Base-by-base conservation (phyloP, 64 coral and sea anemone species). In the Montipora sp. region DNA sequence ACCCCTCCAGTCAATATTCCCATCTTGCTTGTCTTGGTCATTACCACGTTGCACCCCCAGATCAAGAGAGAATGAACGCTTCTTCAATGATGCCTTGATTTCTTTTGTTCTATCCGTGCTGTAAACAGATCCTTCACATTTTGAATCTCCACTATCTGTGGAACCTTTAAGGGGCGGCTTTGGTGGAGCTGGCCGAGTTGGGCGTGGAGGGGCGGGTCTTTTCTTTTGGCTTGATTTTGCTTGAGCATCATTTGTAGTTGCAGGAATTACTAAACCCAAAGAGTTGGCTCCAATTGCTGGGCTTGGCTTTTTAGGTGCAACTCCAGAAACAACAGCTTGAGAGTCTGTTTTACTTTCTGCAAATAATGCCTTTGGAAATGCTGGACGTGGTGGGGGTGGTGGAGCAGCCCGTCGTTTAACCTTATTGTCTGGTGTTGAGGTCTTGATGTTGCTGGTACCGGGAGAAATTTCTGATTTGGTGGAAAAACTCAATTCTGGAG, bases 211-310 rank as follows among this genome's bases (percentile, higher is more conserved):
- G 15, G 82, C 82, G 49, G 82, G 82, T 9, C 82, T 48, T 71
- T 71, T 85, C 82, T 85, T 85, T 13, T 85, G 61, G 50, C 82
- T 71, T 47, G 82, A 44, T 16, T 85, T 85, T 7, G 71, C 20
- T 3, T 85, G 68, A 20, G 15, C 45, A 7, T 71, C 82, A 47
- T 1, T 49, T 72, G 18, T 44, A 18, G 61, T 0, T 11, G 82
- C 20, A 23, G 68, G 18, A 9, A 71, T 66, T 12, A 8, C 10
- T 66, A 4, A 14, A 66, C 12, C 61, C 0, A 7, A 7, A 15
- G 59, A 6, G 19, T 63, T 66, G 7, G 58, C 16, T 19, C 59
- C 19, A 46, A 59, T 11, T 45, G 65, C 46, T 0, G 61, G 65
- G n/a, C 8, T 46, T 3, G 63, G n/a, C 6, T 16, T 72, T 22